phyloP scores from a whole-genome alignment of 2,888 invertebrate species.

The Escarpia spicata region DNA sequence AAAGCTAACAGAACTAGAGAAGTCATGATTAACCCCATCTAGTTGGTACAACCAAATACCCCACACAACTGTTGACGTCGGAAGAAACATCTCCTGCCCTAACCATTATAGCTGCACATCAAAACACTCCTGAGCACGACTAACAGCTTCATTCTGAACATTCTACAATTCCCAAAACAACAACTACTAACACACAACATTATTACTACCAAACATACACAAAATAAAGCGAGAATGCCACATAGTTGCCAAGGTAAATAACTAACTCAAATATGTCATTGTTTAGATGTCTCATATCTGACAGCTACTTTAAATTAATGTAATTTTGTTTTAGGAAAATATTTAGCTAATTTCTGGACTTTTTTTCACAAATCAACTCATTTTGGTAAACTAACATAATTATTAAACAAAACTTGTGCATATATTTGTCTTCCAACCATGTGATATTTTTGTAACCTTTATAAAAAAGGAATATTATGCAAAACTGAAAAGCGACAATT shows the following conservation, averaged over 20 bases:
- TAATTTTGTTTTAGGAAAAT: not conserved
- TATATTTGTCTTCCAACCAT: not conserved
- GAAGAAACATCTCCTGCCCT: not conserved
- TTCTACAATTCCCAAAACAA: not conserved
- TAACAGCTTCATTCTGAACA: not conserved
- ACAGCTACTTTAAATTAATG: not conserved
- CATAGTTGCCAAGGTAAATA: not conserved
- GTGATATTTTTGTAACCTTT: not conserved
- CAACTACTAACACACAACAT: not conserved
- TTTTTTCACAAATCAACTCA: not conserved
- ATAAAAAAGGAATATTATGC: not conserved
- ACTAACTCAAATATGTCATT: not conserved
- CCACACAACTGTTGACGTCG: not conserved
- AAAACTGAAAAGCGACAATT: not conserved
- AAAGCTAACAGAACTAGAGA: not conserved
- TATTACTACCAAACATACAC: not conserved
- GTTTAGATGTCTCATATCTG: not conserved
- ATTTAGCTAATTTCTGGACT: not conserved
- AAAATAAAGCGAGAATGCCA: not conserved
- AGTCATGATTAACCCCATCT: not conserved
- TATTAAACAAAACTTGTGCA: not conserved
- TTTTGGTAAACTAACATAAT: not conserved
- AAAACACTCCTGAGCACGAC: not conserved
- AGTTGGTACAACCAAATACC: not conserved
- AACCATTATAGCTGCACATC: not conserved